Evolutionary conservation across 2,888 invertebrate species (phyloP).

Genomic region (Dinocampus coccinellae): DNA sequence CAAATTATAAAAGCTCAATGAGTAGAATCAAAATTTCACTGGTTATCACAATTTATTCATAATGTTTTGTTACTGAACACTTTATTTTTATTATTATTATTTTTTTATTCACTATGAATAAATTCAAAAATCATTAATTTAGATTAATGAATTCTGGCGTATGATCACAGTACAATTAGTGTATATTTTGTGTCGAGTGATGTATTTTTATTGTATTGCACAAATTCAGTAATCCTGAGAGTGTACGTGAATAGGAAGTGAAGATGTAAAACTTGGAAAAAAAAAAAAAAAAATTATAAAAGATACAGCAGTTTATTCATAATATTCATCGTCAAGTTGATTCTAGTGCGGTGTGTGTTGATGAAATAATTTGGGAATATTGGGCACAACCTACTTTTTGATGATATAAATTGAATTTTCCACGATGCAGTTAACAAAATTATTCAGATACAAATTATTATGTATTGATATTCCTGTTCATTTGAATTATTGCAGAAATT

Average conservation of each 20-base stretch:
- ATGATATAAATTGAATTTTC: background rate
- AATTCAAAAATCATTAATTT: background rate
- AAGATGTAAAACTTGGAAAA: background rate
- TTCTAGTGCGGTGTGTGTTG: conserved; percentile 19
- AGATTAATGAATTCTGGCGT: background rate
- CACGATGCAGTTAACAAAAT: background rate
- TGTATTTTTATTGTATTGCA: background rate
- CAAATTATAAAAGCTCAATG: background rate
- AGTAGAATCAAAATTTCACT: background rate
- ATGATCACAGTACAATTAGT: background rate
- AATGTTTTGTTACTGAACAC: too few species aligned
- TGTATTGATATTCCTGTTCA: background rate
- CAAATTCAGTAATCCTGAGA: background rate
- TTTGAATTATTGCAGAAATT: background rate
- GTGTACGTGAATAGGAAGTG: background rate
- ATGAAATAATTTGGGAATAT: conserved; percentile 20
- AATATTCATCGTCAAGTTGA: conserved; percentile 18
- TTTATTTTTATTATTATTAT: too few species aligned
- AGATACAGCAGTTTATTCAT: background rate
- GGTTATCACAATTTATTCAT: background rate
- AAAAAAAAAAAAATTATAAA: background rate
- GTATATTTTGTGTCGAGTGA: background rate
- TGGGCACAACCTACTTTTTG: conserved; percentile 26
- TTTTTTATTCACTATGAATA: background rate
- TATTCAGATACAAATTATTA: background rate